A percentile compares a stretch with the other conserved stretches of the same genome.
Evolutionary conservation across 2,888 invertebrate species (phyloP).

Genomic region (Hyles lineata): DNA sequence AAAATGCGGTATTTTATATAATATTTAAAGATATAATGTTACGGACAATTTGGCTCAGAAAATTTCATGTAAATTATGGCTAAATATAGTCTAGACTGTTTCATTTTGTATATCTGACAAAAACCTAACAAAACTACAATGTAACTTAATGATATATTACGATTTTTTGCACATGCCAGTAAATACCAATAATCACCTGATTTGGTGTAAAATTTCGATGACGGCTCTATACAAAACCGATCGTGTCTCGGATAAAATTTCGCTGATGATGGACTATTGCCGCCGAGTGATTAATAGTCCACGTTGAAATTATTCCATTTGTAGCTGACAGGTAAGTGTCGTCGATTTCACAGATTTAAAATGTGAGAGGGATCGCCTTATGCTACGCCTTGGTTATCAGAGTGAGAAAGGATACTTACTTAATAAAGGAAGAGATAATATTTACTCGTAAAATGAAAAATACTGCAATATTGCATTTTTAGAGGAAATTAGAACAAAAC

Average conservation of each 20-base stretch:
- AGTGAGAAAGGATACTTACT: not conserved
- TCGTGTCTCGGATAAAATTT: constrained; percentile 23
- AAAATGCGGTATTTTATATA: no score
- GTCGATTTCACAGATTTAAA: not conserved
- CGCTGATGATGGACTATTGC: constrained; percentile 2
- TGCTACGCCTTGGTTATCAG: not conserved
- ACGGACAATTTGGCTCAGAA: no score
- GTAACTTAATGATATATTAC: not conserved
- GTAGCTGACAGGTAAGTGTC: not conserved
- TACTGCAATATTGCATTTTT: no score
- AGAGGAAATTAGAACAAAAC: no score
- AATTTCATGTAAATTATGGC: no score
- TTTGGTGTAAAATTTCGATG: constrained; percentile 5
- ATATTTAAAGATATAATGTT: no score
- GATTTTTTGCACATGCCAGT: not conserved
- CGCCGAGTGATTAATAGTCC: constrained; percentile 28
- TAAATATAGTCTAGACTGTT: no score
- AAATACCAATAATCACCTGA: not conserved
- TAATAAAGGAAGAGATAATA: not conserved
- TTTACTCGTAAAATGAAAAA: no score
- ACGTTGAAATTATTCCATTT: constrained; percentile 20
- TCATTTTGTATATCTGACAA: no score
- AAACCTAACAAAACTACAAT: no score
- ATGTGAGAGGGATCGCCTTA: not conserved
- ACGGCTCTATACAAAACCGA: constrained; percentile 3